phyloP scores from a whole-genome alignment of 2,797 vertebrate genomes.

The Onychomys arenicola region DNA sequence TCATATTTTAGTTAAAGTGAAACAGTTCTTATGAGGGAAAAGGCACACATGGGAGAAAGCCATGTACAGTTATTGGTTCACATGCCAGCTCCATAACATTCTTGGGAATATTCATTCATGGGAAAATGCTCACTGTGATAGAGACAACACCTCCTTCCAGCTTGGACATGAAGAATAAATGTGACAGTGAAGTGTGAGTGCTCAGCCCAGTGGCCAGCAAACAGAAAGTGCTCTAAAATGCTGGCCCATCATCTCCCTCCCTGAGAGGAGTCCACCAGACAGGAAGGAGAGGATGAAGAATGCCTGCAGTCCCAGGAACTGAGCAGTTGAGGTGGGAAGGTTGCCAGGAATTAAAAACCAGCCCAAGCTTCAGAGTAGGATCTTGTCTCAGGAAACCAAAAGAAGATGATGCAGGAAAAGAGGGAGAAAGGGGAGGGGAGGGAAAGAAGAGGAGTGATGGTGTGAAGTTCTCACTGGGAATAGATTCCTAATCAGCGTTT shows the following conservation, averaged over 20 bases:
- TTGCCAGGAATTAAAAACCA: not conserved
- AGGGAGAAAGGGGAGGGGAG: not conserved
- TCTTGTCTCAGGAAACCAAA: not conserved
- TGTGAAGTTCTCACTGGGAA: not conserved
- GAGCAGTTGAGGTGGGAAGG: not conserved
- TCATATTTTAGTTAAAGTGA: not conserved
- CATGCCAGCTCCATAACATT: not conserved
- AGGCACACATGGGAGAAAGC: not conserved
- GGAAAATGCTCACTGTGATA: not conserved
- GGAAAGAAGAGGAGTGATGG: not conserved
- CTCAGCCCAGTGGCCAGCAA: not conserved
- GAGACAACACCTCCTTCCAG: conserved; percentile 24
- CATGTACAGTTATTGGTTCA: not conserved
- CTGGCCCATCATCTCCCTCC: not conserved
- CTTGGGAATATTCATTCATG: not conserved
- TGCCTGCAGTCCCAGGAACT: not conserved
- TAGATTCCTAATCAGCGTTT: not conserved
- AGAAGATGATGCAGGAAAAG: not conserved
- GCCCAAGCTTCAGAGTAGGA: not conserved
- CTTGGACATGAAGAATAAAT: not conserved
- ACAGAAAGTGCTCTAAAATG: not conserved
- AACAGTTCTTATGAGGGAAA: not conserved
- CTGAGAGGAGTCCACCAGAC: not conserved
- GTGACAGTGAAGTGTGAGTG: not conserved
- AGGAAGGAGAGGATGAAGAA: not conserved